Evolutionary conservation across 2,888 invertebrate genomes (phyloP).

Genomic region (Lathronympha strigana): DNA sequence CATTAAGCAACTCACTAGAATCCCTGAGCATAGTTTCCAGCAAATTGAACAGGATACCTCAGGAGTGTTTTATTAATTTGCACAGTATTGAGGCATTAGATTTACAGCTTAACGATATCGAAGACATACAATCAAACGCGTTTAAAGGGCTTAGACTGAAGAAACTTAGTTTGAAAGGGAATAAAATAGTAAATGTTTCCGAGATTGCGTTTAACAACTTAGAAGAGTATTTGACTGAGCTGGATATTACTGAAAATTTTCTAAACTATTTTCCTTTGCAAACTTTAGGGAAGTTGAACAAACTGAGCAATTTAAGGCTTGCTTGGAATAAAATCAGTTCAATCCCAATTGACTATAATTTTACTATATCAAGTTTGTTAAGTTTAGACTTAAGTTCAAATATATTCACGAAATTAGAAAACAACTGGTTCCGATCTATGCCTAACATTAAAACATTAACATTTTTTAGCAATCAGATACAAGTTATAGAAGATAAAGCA

Average conservation of each 20-base stretch:
- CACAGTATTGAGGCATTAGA: constrained; percentile 90
- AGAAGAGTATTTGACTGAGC: constrained; percentile 90
- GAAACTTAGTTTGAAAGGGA: constrained; percentile 93
- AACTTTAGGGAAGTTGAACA: constrained; percentile 89
- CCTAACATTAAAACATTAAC: constrained; percentile 91
- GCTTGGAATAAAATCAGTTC: constrained; percentile 93
- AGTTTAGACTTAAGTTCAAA: constrained; percentile 95
- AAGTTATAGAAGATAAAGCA: constrained; percentile 89
- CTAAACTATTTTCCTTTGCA: constrained; percentile 92
- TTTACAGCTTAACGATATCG: constrained; percentile 93
- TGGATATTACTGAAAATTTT: constrained; percentile 95
- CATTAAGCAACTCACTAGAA: constrained; percentile 88
- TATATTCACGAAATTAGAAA: constrained; percentile 89
- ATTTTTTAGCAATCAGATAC: constrained; percentile 93
- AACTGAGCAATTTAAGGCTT: constrained; percentile 88
- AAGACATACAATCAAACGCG: constrained; percentile 91
- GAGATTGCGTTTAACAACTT: constrained; percentile 93
- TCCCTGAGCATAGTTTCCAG: constrained; percentile 91
- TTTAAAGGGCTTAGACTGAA: constrained; percentile 92
- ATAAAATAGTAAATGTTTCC: constrained; percentile 91
- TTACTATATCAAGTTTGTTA: constrained; percentile 88
- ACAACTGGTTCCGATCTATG: constrained; percentile 91
- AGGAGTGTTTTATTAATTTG: constrained; percentile 89
- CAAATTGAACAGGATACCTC: constrained; percentile 89
- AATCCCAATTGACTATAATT: constrained; percentile 89